Base-by-base conservation (phyloP, 2,797 vertebrate genomes). In the Cirrhinus molitorella region DNA sequence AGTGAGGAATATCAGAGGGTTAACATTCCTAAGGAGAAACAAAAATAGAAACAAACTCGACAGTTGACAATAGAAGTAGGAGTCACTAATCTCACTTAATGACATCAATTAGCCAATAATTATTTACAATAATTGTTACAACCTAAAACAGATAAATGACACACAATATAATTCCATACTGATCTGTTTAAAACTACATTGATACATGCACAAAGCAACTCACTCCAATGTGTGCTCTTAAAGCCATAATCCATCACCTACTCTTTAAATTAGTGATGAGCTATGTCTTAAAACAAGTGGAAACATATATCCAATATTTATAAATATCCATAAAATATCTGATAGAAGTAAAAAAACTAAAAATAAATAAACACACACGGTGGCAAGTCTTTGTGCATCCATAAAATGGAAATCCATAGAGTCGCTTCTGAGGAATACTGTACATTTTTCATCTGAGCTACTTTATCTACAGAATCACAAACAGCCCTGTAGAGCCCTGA, bases 41-140 rank as follows among this genome's bases (percentile, higher is more conserved):
- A 55, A 73, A 73, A 55, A 55, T 55, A 53, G 71, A 37, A 45
- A 28, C 43, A 71, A 72, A 72, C 3, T 7, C 34, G 71, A 34
- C 21, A 14, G 49, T 25, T 43, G 8, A 76, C 73, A 76, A 59
- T 17, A 59, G 13, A 28, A 57, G n/a, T n/a, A 45, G 74, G 19
- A n/a, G 12, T 16, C 5, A 4, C 23, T 74, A 61, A 21, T 45
- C 40, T 25, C 23, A 25, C 37, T 17, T 61, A 59, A 57, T 57
- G 10, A 61, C 14, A 17, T 17, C n/a, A 71, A n/a, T 71, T 25
- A 71, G 40, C 6, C n/a, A 25, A n/a, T 75, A 59, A 23, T 23
- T 40, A 40, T 11, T 47, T 28, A 28, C 21, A 57, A n/a, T n/a
- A n/a, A n/a, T n/a, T n/a, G 11, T 34, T 34, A 74, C 0, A 8